Evolutionary conservation across 2,797 vertebrate species (phyloP).

Genomic region (Furcifer pardalis): DNA sequence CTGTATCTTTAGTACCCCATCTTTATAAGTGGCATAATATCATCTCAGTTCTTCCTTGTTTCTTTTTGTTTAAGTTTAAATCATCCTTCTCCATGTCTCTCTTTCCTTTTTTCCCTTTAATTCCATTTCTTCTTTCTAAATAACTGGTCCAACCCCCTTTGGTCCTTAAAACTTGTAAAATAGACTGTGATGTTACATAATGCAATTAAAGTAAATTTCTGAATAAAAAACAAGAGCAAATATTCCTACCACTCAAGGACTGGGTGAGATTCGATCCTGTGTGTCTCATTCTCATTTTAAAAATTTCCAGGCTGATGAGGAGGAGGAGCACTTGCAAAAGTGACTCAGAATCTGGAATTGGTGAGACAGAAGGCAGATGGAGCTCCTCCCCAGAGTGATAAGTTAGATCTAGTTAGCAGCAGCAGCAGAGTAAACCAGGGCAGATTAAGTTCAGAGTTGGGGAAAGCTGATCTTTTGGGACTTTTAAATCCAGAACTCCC

Average conservation of each 20-base stretch:
- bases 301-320: no score
- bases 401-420: no score
- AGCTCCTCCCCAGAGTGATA: no score
- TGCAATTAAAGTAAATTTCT: conserved; percentile 77
- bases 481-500: no score
- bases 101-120: conserved; percentile 44
- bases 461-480: no score
- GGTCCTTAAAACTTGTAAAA: conserved; percentile 78
- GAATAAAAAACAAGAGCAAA: conserved; percentile 72
- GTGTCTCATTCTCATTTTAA: conserved; percentile 25
- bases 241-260: conserved; percentile 74
- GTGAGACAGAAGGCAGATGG: no score
- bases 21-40: neutral
- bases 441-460: no score
- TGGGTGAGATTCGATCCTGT: conserved; percentile 46
- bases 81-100: conserved; percentile 67
- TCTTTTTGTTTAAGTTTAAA: neutral
- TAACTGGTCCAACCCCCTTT: conserved; percentile 67
- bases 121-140: conserved; percentile 48
- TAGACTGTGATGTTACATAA: conserved; percentile 79
- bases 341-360: neutral
- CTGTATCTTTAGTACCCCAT: conserved; percentile 46
- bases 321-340: rapidly evolving
- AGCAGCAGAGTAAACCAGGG: no score
- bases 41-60: neutral